Evolutionary conservation across 1,140 invertebrate genomes (phyloP), one percentile per base, ranked within the genome.

Genomic region (Drosophila tristis): DNA sequence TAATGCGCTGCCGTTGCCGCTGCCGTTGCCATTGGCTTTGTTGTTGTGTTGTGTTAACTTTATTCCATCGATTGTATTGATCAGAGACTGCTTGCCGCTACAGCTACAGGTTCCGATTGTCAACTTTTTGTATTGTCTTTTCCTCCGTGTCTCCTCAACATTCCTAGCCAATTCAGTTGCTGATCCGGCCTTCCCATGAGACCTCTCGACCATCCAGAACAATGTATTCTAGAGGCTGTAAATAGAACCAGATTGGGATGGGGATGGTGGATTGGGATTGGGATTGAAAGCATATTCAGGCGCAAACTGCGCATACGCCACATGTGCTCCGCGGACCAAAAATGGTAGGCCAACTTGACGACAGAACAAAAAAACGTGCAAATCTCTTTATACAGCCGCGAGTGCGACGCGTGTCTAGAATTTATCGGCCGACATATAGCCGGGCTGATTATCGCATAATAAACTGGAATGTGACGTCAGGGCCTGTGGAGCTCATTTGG

Each of bases 401-500:
- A 70, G 50, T 43, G n/a, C 8, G 45, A 66, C 74, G 82, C 84
- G 82, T 86, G 82, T 82, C 65, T 68, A 79, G 82, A 86, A 86
- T 86, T 87, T 68, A 87, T 87, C 51, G 74, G 45, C 44, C 54
- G 67, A 70, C 55, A 51, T 66, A 44, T 68, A 45, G 63, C 42
- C 47, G 15, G 39, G 29, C 53, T 59, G 77, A 80, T 84, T 59
- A 85, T 59, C 70, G 79, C 74, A 76, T 66, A 75, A 75, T 81
- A 67, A 72, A 70, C 62, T 61, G 58, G 55, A 16, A 49, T 65
- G 79, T 86, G 82, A 86, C 82, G 82, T 86, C 82, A 89, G 74
- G 16, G 20, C 23, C 31, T 31, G 25, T 39, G 42, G 20, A 6
- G 51, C 31, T 39, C 35, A 39, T 39, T 39, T 39, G 35, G 35